Percentiles rank a stretch among this genome's conserved stretches.
phyloP scores from a whole-genome alignment of 1,140 invertebrate genomes.

The Carposina sasakii region DNA sequence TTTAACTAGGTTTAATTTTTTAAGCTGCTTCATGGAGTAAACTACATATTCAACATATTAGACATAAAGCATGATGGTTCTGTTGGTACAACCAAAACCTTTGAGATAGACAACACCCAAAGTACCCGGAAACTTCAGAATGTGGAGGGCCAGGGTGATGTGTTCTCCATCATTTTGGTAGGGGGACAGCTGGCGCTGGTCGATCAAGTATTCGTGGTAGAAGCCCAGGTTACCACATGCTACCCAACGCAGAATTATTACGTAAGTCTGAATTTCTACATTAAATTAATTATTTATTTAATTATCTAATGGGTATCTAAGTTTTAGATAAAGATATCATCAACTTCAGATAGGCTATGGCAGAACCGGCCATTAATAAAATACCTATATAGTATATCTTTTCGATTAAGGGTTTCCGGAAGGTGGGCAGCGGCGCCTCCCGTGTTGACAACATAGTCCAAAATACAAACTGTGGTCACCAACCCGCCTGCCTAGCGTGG shows the following conservation, averaged over 20 bases:
- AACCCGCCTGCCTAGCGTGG: too few relatives aligned
- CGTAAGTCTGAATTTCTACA: slow-evolving; percentile 25
- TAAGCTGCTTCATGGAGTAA: slow-evolving; percentile 34
- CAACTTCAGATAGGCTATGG: too few relatives aligned
- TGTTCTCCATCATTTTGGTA: slow-evolving; percentile 28
- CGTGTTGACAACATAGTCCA: too few relatives aligned
- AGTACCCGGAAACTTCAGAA: slow-evolving; percentile 23
- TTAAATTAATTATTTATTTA: too few relatives aligned
- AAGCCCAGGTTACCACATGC: slow-evolving; percentile 36
- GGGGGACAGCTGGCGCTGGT: slow-evolving; percentile 23
- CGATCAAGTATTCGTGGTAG: slow-evolving; percentile 30
- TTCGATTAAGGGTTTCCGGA: too few relatives aligned
- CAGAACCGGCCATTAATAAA: too few relatives aligned
- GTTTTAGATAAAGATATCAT: too few relatives aligned
- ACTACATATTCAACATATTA: slow-evolving; percentile 34
- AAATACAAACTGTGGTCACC: too few relatives aligned
- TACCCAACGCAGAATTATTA: slow-evolving; percentile 34
- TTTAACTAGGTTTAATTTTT: too few relatives aligned
- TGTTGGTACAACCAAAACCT: slow-evolving; percentile 15
- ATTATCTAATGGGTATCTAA: too few relatives aligned
- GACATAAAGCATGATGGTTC: slow-evolving; percentile 11
- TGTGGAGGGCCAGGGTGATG: slow-evolving; percentile 27
- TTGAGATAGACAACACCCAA: slow-evolving; percentile 34
- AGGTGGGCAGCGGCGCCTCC: too few relatives aligned
- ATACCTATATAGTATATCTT: too few relatives aligned